phyloP scores from a whole-genome alignment of 2,113 vertebrate genomes.

The Corydoras maculifer region DNA sequence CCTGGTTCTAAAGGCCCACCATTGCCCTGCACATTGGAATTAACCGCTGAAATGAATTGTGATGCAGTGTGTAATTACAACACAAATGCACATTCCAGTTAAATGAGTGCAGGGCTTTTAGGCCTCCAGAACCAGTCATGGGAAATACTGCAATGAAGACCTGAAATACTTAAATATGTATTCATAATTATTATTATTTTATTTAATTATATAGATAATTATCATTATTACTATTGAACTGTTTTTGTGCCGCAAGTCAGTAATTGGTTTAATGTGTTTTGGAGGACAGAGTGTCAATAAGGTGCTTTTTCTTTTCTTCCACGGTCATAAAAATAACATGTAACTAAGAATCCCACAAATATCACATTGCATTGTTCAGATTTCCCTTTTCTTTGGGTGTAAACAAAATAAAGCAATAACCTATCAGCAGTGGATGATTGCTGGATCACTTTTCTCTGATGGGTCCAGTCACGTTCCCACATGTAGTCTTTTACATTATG shows the following conservation, averaged over 20 bases:
- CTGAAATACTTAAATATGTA: too few species aligned
- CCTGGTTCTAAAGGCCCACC: too few species aligned
- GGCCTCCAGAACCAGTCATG: too few species aligned
- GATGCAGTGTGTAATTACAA: too few species aligned
- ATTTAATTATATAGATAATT: not conserved
- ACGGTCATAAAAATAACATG: not conserved
- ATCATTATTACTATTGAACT: not conserved
- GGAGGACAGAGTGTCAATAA: conserved; percentile 21
- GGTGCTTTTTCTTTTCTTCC: conserved; percentile 25
- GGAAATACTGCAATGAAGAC: too few species aligned
- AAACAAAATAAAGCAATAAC: conserved; percentile 35
- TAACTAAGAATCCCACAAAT: conserved; percentile 1
- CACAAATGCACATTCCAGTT: too few species aligned
- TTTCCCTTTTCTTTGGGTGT: conserved; percentile 27
- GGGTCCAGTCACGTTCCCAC: conserved; percentile 2
- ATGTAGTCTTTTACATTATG: not conserved
- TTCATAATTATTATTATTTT: conserved; percentile 21
- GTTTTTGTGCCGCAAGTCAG: not conserved
- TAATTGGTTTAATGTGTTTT: conserved; percentile 1
- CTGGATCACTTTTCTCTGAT: not conserved
- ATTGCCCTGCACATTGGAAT: conserved; percentile 4
- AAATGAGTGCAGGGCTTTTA: too few species aligned
- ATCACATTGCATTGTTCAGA: conserved; percentile 10
- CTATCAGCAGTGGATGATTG: conserved; percentile 14
- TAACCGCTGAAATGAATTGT: too few species aligned